Base-by-base conservation (phyloP, 2,797 vertebrate species). In the Lithobates pipiens region DNA sequence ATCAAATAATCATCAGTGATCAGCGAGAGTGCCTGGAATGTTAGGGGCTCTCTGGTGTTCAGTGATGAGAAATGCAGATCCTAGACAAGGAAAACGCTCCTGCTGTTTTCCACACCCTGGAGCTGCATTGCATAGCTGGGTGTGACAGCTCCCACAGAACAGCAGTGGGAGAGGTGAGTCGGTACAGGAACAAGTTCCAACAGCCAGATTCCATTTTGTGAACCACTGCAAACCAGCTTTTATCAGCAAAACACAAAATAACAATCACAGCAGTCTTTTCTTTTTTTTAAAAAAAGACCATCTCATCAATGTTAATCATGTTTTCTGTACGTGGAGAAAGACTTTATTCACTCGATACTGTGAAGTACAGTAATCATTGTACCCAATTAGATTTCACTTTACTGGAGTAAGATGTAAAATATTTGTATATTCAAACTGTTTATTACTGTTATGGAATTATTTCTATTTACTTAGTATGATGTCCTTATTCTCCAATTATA, bases 101-200 rank as follows among this genome's bases (percentile, higher is more conserved):
- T 87, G 85, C 69, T 87, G 86, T 46, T 84, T 80, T 87, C 77
- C 86, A 87, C 81, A 80, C 86, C 86, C 86, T 84, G 76, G 46
- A 87, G 86, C 81, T 79, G 63, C 86, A 87, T 87, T 87, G 54
- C 80, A 87, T 80, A 74, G 32, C 39, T 79, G 86, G 86, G 86
- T 78, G 86, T 84, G 86, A 80, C 86, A 25, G 10, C 23, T 82
- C 68, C 39, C 57, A 54, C 74, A 54, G 77, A 77, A 74, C 54
- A 77, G 74, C 61, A 67, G 32, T 78, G 75, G 80, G 80, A 87
- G 83, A 73, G 76, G 83, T 65, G 81, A 69, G 76, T n/a, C 36
- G 67, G 80, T 39, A 74, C 15, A 29, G 44, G 70, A 83, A 87
- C 85, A 87, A 79, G 86, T 87, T 71, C 68, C 71, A 83, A 82